Percentiles rank a stretch among this genome's conserved stretches.
These are phyloP conservation scores for Athene cunicularia DNA, from an alignment of 2,113 vertebrate genomes.

Conservation along the genomic window DNA sequence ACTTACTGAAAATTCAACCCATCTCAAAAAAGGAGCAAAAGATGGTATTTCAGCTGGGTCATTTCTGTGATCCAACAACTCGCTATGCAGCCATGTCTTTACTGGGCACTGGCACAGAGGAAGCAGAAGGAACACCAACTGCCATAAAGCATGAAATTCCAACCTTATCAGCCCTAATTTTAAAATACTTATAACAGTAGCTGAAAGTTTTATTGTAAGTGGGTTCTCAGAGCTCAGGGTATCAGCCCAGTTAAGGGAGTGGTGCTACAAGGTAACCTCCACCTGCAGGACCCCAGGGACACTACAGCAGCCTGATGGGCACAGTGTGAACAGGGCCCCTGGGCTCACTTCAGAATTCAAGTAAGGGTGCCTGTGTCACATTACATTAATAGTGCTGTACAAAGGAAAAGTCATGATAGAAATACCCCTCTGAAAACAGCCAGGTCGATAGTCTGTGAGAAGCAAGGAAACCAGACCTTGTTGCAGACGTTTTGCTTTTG, in stretches of 20 bases:
- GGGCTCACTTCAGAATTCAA: not conserved
- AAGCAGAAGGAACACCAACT: not conserved
- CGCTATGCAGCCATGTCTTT: not conserved
- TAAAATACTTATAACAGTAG: not conserved
- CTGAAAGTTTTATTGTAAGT: not conserved
- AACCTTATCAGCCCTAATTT: not conserved
- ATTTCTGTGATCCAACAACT: not conserved
- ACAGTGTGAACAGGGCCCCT: not conserved
- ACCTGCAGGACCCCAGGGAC: not conserved
- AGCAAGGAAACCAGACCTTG: not conserved
- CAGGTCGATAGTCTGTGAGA: not conserved
- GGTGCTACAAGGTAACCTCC: no score
- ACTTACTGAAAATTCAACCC: not conserved
- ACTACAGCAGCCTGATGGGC: not conserved
- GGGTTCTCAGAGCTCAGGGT: not conserved
- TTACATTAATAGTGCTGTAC: not conserved
- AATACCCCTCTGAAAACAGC: not conserved
- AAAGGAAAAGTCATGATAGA: not conserved
- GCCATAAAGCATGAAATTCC: not conserved
- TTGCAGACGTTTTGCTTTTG: not conserved
- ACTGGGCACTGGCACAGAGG: accelerated
- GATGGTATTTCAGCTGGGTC: not conserved
- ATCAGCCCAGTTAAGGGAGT: not conserved
- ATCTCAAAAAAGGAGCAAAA: not conserved
- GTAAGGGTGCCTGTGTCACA: not conserved